Evolutionary conservation across 2,888 invertebrate species (phyloP), one percentile per base, ranked within the genome.

Genomic region (Crepidodera aurea): DNA sequence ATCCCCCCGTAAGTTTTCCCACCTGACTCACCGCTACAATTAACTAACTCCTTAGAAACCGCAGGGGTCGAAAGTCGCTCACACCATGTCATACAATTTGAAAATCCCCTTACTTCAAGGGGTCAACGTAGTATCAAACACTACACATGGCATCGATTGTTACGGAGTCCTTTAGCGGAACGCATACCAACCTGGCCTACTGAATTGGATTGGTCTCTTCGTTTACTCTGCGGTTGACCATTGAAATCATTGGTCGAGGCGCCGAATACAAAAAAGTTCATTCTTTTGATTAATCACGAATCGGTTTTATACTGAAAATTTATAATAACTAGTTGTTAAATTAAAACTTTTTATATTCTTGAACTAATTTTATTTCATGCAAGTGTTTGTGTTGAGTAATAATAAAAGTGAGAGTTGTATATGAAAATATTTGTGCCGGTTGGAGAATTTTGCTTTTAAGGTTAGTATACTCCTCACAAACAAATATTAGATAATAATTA

Each of bases 101-200:
- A 62, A 63, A 53, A 55, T 37, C 54, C 32, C 32, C 37, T 19
- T 48, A 60, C 57, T 34, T 27, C 57, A 48, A 64, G 63, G 68
- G 68, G 70, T 70, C 68, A 70, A 67, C 65, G 69, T 68, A 60
- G 69, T 60, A 62, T 65, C 60, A 57, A 62, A 64, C 66, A 64
- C 61, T 51, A 18, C 53, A 42, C 68, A 53, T 44, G 22, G 48
- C 69, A 71, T 71, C 69, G 71, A 71, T 71, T 71, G 69, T 69
- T 67, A 66, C 66, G 64, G 61, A 66, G 66, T 68, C 58, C 53
- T 61, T 67, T 61, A 68, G 55, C 71, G 69, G 67, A 68, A 69
- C 67, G 60, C 10, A 22, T 15, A 13, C 29, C 8, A 16, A 19
- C 6, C 12, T 44, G 15, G 62, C 61, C 50, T 57, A 48, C 48